Evolutionary conservation across 2,888 invertebrate species (phyloP).

Genomic region (Cerastoderma edule): DNA sequence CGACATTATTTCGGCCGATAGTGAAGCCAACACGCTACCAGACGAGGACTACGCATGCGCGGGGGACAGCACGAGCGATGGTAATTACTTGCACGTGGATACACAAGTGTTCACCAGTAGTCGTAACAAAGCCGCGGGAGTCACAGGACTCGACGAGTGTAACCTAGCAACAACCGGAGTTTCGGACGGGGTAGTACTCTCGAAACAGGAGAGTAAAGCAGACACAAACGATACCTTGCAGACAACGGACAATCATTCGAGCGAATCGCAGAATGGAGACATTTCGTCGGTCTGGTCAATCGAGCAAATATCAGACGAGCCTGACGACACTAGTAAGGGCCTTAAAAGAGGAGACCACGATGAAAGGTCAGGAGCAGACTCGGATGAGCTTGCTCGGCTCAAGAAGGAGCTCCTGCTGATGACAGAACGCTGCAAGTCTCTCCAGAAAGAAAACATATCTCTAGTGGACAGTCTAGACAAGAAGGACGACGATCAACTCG

Average conservation of each 20-base stretch:
- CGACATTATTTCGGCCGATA: constrained; percentile 50
- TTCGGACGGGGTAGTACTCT: no score
- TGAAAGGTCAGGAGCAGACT: background rate
- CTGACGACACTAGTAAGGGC: no score
- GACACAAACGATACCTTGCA: no score
- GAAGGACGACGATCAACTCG: constrained; percentile 44
- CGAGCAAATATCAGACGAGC: no score
- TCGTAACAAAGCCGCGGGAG: constrained; percentile 60
- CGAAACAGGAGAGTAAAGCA: no score
- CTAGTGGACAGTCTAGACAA: constrained; percentile 77
- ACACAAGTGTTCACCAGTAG: constrained; percentile 63
- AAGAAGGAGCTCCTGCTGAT: constrained; percentile 66
- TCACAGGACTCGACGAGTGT: constrained; percentile 32
- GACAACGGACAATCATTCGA: no score
- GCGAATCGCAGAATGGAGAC: no score
- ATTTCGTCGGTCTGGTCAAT: no score
- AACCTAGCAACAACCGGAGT: background rate
- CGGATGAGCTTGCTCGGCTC: constrained; percentile 84
- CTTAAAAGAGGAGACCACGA: no score
- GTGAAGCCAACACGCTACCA: constrained; percentile 34
- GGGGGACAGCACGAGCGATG: constrained; percentile 36
- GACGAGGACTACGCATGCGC: constrained; percentile 51
- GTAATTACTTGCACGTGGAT: constrained; percentile 58
- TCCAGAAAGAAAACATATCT: constrained; percentile 67
- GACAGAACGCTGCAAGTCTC: constrained; percentile 66